Evolutionary conservation across 2,797 vertebrate species (phyloP).

Genomic region (Myotis planiceps): DNA sequence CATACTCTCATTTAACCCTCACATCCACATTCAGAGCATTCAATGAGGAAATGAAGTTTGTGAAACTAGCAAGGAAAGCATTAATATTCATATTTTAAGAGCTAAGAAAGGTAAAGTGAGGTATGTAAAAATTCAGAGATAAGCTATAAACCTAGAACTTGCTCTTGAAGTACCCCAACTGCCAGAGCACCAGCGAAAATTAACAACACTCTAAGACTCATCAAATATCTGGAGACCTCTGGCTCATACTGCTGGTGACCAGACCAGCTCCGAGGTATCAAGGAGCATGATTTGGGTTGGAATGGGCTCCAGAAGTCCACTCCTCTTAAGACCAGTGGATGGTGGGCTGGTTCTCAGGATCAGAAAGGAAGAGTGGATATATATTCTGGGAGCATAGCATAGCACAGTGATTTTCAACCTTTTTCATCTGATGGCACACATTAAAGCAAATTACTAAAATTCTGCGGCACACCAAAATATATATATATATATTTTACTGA

Average conservation of each 20-base stretch:
- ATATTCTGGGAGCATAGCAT: background rate
- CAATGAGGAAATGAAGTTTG: background rate
- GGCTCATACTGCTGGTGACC: background rate
- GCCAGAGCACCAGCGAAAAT: background rate
- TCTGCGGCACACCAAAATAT: background rate
- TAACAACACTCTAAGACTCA: background rate
- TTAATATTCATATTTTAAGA: constrained; percentile 19
- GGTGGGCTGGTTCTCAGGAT: background rate
- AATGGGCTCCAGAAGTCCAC: background rate
- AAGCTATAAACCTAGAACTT: background rate
- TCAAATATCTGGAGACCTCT: background rate
- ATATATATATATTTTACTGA: background rate
- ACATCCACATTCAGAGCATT: background rate
- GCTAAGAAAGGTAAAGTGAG: background rate
- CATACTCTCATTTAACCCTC: background rate
- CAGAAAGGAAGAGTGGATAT: background rate
- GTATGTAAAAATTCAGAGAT: background rate
- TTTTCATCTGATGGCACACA: background rate
- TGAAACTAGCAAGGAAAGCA: background rate
- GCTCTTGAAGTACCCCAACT: background rate
- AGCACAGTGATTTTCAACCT: background rate
- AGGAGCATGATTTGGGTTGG: background rate
- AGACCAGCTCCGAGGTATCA: background rate
- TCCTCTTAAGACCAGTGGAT: background rate
- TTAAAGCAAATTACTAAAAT: background rate